Conservation (phyloP, 2,888 invertebrate species). For the Apotomis capreana region DNA sequence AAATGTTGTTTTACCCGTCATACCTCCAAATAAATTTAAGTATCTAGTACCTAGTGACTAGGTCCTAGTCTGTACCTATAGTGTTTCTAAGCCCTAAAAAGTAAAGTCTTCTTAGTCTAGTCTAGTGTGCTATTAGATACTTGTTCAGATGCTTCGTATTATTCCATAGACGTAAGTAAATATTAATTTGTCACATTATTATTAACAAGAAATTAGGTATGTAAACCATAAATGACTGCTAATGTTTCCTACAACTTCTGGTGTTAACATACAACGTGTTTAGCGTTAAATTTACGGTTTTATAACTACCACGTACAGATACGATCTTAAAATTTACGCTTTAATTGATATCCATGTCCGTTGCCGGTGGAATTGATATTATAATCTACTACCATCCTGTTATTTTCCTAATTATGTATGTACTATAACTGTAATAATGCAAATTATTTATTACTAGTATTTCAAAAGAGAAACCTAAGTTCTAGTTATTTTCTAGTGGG, state of each 20-base stretch:
- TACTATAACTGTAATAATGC: not conserved
- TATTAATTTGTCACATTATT: not conserved
- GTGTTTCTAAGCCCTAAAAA: too few relatives aligned
- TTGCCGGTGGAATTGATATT: conserved; percentile 10
- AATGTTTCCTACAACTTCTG: conserved; percentile 4
- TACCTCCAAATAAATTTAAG: too few relatives aligned
- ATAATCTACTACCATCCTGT: conserved; percentile 17
- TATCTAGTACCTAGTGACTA: too few relatives aligned
- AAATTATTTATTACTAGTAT: conserved; percentile 2
- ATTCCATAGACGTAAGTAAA: not conserved
- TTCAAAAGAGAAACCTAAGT: conserved; percentile 6
- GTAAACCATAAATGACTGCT: conserved; percentile 5
- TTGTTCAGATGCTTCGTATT: not conserved
- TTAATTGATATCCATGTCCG: conserved; percentile 32
- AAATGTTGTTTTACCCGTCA: too few relatives aligned
- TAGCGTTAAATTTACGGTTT: conserved; percentile 25
- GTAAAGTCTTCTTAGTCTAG: too few relatives aligned
- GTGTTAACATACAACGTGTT: conserved; percentile 16
- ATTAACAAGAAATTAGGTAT: not conserved
- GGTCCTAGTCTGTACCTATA: too few relatives aligned
- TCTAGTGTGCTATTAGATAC: too few relatives aligned
- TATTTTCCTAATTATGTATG: conserved; percentile 14
- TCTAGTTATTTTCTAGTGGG: not conserved
- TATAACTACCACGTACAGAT: conserved; percentile 10
- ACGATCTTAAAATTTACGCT: conserved; percentile 17